These are phyloP conservation scores for Corythornis madagascariensis DNA, from an alignment of 2,113 vertebrate genomes.

Conservation along the genomic window DNA sequence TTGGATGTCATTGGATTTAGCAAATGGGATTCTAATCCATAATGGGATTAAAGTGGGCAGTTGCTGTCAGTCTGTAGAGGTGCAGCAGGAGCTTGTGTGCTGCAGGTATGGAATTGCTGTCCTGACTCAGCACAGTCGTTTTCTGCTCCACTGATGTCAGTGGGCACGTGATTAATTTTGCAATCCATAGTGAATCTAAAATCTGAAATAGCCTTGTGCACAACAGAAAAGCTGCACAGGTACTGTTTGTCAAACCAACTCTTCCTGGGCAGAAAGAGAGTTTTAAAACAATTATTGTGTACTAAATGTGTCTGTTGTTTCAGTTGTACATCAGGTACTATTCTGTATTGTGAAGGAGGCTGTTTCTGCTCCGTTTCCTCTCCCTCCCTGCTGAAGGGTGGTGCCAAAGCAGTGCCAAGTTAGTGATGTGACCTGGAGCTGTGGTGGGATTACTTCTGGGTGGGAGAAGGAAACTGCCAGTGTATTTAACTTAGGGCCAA, in stretches of 20 bases:
- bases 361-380: not conserved
- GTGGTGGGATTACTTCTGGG: fast-evolving
- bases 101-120: not conserved
- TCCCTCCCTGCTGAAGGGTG: not conserved
- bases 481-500: not conserved
- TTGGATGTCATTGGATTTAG: not conserved
- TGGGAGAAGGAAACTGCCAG: not conserved
- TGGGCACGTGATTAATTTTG: not conserved
- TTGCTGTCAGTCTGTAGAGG: not conserved
- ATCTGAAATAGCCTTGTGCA: not conserved
- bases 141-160: not conserved
- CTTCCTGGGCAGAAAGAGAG: not conserved
- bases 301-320: fast-evolving
- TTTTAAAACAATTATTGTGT: not conserved
- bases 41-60: not conserved
- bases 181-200: not conserved
- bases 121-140: not conserved
- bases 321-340: not conserved
- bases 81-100: not conserved
- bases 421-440: not conserved
- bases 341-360: not conserved
- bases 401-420: not conserved
- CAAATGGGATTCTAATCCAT: not conserved
- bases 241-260: not conserved
- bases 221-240: not conserved